Evolutionary conservation across 2,113 vertebrate species (phyloP).

Genomic region (Vulpes vulpes): DNA sequence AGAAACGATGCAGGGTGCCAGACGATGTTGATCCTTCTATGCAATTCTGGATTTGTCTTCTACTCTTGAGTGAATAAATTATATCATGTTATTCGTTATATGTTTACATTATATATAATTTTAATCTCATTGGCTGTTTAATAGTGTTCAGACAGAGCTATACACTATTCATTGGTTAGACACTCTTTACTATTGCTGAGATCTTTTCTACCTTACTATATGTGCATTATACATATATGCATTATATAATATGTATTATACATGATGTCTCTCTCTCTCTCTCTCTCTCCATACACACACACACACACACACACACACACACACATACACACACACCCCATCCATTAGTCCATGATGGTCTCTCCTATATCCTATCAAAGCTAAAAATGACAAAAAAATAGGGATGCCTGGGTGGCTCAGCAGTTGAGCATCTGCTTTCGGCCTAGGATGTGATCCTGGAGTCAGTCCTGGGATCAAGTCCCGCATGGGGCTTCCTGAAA

Average conservation of each 20-base stretch:
- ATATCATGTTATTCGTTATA: too few species aligned
- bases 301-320: neutral
- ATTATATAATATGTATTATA: neutral
- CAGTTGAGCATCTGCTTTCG: too few species aligned
- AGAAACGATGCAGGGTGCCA: neutral
- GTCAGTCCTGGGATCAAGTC: too few species aligned
- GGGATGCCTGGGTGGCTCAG: too few species aligned
- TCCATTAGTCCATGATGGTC: neutral
- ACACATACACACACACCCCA: neutral
- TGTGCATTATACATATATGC: neutral
- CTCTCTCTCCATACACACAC: too few species aligned
- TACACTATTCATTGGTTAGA: neutral
- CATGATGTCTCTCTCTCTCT: neutral
- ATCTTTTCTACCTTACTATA: neutral
- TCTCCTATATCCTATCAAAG: neutral
- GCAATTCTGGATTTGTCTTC: neutral
- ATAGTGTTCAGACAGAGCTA: neutral
- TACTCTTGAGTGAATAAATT: neutral
- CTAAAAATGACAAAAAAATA: neutral
- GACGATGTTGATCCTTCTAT: rapidly evolving
- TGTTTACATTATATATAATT: too few species aligned
- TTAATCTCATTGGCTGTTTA: neutral
- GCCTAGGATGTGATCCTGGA: too few species aligned
- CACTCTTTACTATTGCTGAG: neutral
- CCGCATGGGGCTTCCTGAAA: too few species aligned